Conservation (phyloP, 2,797 vertebrate species). For the Fratercula arctica region DNA sequence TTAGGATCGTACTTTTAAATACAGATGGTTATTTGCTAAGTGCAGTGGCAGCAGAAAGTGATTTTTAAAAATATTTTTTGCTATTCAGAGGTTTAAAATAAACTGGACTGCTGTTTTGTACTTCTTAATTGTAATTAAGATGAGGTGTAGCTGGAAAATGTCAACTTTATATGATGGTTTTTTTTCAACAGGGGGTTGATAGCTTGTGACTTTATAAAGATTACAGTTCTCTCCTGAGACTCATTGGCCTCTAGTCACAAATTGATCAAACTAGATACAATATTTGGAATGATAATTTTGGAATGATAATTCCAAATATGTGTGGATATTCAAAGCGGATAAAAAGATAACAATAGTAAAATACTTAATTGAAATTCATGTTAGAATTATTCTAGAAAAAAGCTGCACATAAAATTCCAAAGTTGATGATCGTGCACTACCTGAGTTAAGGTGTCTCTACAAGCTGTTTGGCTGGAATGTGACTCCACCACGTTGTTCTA, state of each 20-base stretch:
- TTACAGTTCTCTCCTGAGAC: background rate
- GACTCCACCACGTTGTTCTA: background rate
- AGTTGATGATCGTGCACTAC: rapidly evolving
- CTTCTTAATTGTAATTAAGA: background rate
- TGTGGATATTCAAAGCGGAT: background rate
- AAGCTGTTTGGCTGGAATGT: background rate
- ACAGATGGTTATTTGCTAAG: background rate
- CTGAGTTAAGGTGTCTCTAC: background rate
- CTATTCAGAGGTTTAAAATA: background rate
- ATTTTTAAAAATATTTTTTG: background rate
- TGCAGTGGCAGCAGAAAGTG: background rate
- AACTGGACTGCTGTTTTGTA: background rate
- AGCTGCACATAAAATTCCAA: background rate
- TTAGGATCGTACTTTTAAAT: background rate
- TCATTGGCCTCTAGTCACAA: background rate
- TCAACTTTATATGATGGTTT: background rate
- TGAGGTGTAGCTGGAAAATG: background rate
- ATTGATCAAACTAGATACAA: background rate
- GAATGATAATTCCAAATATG: background rate
- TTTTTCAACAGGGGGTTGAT: background rate
- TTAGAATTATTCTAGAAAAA: background rate
- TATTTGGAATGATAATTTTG: background rate
- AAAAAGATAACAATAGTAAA: background rate
- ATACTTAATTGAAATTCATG: background rate
- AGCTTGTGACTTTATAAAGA: background rate